Evolutionary conservation across 2,113 vertebrate species (phyloP), one percentile per base, ranked within the genome.

Genomic region (Channa argus): DNA sequence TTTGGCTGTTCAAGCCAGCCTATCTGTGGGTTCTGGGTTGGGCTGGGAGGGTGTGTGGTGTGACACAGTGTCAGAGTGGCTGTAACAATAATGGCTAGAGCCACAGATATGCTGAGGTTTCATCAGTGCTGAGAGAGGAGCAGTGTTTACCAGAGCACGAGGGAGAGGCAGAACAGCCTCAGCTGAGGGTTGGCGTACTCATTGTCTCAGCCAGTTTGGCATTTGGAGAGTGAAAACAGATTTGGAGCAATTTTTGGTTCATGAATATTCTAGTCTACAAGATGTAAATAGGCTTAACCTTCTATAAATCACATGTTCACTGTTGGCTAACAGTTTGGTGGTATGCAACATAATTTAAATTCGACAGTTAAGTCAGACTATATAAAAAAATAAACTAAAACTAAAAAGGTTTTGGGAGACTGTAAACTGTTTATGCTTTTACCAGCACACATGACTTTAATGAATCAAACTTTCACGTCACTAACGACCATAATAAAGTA

Each of bases 301-400:
- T n/a, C 14, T 3, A 14, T 47, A 38, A 62, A 55, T 41, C 55
- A 33, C 64, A 46, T 7, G 5, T 5, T 4, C 5, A 2, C 41
- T 24, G 59, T 9, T 39, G 63, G 54, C 5, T 11, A 10, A 52
- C 36, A 1, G 58, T 11, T 45, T 60, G 68, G 0, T 12, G 60
- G 10, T 11, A 4, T 12, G 72, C 53, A 41, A 70, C 78, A 64
- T 75, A 52, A 69, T 8, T 6, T 6, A 10, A 2, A 43, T 13
- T 54, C 3, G 41, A 47, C 11, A 1, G 3, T 36, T 13, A 3
- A 15, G 41, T 45, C 67, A 3, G 46, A 3, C 33, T 41, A 2
- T 38, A 45, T 63, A 53, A 52, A 75, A 64, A 15, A 75, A 64
- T n/a, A n/a, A n/a, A n/a, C n/a, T n/a, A n/a, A 70, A 52, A 60